Conservation (phyloP, 2,113 vertebrate genomes). For the Balaeniceps rex region DNA sequence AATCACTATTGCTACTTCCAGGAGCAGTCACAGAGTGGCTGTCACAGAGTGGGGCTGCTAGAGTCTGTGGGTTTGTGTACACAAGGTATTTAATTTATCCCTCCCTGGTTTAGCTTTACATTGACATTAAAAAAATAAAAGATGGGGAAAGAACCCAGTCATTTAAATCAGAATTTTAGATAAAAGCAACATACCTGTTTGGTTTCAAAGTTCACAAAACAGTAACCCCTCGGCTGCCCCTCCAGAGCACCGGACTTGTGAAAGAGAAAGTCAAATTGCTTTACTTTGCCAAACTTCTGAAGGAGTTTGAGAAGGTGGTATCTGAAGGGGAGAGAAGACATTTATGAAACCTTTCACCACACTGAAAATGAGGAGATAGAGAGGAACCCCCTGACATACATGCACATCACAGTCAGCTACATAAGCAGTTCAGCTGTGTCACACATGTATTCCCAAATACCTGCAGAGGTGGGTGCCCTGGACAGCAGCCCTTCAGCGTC, state of each 20-base stretch:
- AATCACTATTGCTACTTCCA: neutral
- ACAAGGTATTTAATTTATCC: neutral
- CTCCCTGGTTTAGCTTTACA: neutral
- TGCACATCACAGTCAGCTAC: neutral
- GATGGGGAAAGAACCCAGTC: neutral
- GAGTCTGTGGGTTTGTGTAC: neutral
- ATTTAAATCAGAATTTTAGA: neutral
- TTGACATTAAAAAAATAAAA: neutral
- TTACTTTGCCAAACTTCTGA: constrained; percentile 96
- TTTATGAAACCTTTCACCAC: neutral
- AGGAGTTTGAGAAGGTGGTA: constrained; percentile 96
- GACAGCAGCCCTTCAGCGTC: neutral
- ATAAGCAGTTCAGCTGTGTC: neutral
- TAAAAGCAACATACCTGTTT: constrained; percentile 79
- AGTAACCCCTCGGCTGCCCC: constrained; percentile 95
- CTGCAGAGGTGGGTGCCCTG: neutral
- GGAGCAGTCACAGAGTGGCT: neutral
- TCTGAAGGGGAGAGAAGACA: constrained; percentile 59
- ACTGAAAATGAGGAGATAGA: neutral
- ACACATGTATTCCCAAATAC: neutral
- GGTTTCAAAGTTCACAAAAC: constrained; percentile 98
- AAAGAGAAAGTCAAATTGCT: constrained; percentile 98
- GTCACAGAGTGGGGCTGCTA: neutral
- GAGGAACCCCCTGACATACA: neutral
- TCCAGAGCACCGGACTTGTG: constrained; percentile 96